These are phyloP conservation scores for Sitophilus oryzae DNA, from an alignment of 1,140 invertebrate species.

Conservation along the genomic window DNA sequence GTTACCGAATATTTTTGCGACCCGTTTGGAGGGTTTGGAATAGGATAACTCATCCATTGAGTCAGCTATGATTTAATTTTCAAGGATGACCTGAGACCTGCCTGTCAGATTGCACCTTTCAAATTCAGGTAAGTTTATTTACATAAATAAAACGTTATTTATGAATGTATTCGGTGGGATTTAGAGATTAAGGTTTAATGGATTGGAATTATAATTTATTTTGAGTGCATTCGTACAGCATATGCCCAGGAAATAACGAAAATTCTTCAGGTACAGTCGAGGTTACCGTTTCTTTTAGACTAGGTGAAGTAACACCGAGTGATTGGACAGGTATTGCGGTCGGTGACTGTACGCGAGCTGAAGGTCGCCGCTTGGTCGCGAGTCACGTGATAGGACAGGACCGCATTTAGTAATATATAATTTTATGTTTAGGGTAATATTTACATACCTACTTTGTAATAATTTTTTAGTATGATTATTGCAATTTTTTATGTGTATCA, in stretches of 20 bases:
- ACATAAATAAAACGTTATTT: background rate
- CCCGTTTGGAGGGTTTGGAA: background rate
- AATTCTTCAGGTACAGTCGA: conserved; percentile 9
- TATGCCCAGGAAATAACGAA: conserved; percentile 8
- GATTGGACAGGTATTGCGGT: conserved; percentile 25
- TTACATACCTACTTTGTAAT: no score
- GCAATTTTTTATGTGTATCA: no score
- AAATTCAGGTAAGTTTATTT: background rate
- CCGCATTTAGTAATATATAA: conserved; percentile 20
- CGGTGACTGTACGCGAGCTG: conserved; percentile 28
- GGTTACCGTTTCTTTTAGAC: conserved; percentile 7
- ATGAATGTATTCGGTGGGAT: background rate
- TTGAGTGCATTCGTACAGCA: background rate
- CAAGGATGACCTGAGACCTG: background rate
- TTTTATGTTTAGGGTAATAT: no score
- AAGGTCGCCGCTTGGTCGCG: conserved; percentile 28
- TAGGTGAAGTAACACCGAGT: conserved; percentile 16
- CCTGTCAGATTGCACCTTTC: no score
- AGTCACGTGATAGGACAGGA: conserved; percentile 27
- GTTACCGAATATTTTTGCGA: conserved; percentile 10
- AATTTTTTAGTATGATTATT: no score
- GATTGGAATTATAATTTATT: no score
- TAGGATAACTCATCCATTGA: background rate
- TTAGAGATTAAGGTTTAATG: no score
- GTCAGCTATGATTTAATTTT: background rate